Percentiles rank a stretch among this genome's conserved stretches.
These are phyloP conservation scores for Rattus rattus DNA, from an alignment of 2,113 vertebrate species.

Conservation along the genomic window DNA sequence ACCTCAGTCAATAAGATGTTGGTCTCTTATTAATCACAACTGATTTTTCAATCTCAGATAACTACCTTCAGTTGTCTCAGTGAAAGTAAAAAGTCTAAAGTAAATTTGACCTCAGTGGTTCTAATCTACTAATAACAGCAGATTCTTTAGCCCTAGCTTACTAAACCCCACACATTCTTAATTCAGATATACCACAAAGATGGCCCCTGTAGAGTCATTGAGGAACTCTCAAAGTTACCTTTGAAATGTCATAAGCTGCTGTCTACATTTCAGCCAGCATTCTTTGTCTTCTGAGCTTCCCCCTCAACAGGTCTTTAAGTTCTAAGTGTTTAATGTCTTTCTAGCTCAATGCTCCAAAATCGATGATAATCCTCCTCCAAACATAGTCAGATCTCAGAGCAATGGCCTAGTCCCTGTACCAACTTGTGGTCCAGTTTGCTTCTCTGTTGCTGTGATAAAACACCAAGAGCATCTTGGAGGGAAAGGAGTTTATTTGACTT, in stretches of 20 bases:
- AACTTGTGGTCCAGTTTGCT: not conserved
- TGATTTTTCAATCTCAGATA: not conserved
- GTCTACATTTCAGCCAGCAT: not conserved
- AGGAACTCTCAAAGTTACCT: not conserved
- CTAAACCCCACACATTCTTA: not conserved
- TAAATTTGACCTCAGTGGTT: not conserved
- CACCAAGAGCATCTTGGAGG: not conserved
- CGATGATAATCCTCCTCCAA: not conserved
- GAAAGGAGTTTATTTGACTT: not conserved
- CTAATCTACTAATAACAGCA: not conserved
- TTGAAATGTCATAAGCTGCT: not conserved
- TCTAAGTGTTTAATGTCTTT: not conserved
- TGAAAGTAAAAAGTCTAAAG: not conserved
- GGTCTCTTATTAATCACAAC: not conserved
- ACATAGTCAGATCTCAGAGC: not conserved
- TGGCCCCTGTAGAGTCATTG: not conserved
- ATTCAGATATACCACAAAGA: not conserved
- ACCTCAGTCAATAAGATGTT: not conserved
- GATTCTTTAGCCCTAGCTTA: not conserved
- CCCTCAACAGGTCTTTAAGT: not conserved
- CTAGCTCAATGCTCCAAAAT: not conserved
- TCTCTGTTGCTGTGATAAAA: not conserved
- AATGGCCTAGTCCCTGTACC: not conserved
- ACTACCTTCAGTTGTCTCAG: not conserved
- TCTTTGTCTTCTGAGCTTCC: not conserved